Conservation (phyloP, 2,797 vertebrate species). For the Vespertilio murinus region DNA sequence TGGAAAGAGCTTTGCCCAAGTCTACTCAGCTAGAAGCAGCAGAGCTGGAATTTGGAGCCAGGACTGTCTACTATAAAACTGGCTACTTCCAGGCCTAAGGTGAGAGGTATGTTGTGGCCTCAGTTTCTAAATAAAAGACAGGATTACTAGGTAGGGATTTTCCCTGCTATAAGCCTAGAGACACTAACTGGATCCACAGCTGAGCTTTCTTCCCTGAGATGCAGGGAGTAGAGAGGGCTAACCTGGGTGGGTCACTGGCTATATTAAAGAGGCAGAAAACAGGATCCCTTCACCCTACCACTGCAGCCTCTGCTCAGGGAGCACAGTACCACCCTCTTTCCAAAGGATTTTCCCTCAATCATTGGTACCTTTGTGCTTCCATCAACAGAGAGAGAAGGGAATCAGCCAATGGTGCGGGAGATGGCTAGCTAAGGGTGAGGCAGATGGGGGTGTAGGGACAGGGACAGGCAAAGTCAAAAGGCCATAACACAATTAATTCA, state of each 20-base stretch:
- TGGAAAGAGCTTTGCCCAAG: not conserved
- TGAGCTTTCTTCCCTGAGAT: not conserved
- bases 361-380: not conserved
- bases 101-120: not conserved
- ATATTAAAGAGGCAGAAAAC: not conserved
- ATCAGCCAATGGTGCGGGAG: not conserved
- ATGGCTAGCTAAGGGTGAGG: not conserved
- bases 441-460: too few relatives aligned
- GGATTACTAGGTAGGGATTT: not conserved
- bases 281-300: not conserved
- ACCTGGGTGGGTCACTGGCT: not conserved
- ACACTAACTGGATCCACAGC: not conserved
- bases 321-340: not conserved
- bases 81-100: slow-evolving; percentile 10
- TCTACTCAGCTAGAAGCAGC: not conserved
- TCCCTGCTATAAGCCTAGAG: not conserved
- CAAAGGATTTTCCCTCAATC: not conserved
- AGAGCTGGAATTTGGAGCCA: not conserved
- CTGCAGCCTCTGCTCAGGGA: not conserved
- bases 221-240: not conserved
- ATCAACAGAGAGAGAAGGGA: not conserved
- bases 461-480: not conserved
- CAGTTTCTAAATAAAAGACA: not conserved
- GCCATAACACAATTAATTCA: not conserved
- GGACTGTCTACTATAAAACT: not conserved